Percentiles rank a stretch among this genome's conserved stretches.
These are phyloP conservation scores for Euzophera pinguis DNA, from an alignment of 2,888 invertebrate species.

Conservation along the genomic window DNA sequence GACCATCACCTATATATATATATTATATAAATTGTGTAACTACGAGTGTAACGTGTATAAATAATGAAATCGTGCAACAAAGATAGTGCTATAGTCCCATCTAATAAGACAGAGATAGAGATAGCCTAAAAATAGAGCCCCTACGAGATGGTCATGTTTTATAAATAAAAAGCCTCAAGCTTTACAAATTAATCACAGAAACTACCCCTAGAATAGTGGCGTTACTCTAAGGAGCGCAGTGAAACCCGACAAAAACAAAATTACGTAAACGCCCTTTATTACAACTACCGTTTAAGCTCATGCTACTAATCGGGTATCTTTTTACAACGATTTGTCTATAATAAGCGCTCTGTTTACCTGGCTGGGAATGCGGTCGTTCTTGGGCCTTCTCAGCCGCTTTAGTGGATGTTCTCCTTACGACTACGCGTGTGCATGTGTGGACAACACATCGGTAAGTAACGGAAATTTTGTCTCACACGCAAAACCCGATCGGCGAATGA, in stretches of 20 bases:
- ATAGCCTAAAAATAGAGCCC: slow-evolving; percentile 36
- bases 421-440: slow-evolving; percentile 79
- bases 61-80: slow-evolving; percentile 60
- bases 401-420: slow-evolving; percentile 80
- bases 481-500: slow-evolving; percentile 53
- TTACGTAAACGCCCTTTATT: slow-evolving; percentile 47
- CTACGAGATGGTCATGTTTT: slow-evolving; percentile 21
- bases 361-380: slow-evolving; percentile 80
- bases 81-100: slow-evolving; percentile 56
- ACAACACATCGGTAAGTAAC: slow-evolving; percentile 76
- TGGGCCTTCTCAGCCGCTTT: slow-evolving; percentile 80
- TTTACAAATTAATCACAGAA: slow-evolving; percentile 36
- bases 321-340: slow-evolving; percentile 55
- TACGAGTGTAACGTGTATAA: slow-evolving; percentile 37
- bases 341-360: slow-evolving; percentile 76
- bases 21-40: slow-evolving; percentile 29
- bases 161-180: slow-evolving; percentile 30
- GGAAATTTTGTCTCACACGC: slow-evolving; percentile 44
- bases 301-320: slow-evolving; percentile 60
- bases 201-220: slow-evolving; percentile 36
- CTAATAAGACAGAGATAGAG: slow-evolving; percentile 38
- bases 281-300: slow-evolving; percentile 64
- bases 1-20: slow-evolving; percentile 56
- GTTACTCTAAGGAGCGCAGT: slow-evolving; percentile 53
- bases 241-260: slow-evolving; percentile 55